Percentiles rank a stretch among this genome's conserved stretches.
phyloP scores from a whole-genome alignment of 2,797 vertebrate species.

The Parotocinclus haroldoi region DNA sequence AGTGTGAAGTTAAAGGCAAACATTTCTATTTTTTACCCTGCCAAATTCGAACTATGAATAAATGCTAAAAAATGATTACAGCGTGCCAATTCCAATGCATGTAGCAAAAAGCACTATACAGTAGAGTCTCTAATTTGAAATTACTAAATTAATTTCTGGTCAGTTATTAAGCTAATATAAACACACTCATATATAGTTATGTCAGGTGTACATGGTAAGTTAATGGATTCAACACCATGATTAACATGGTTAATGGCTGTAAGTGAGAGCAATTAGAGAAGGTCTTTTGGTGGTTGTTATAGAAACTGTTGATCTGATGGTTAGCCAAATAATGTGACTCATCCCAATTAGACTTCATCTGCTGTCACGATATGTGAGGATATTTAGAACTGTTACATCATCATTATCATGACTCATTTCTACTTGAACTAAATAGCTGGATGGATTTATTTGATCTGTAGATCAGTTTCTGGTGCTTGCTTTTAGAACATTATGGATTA shows the following conservation, averaged over 20 bases:
- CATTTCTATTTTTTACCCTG: too few species aligned
- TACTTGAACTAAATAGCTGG: slow-evolving; percentile 1
- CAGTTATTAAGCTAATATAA: neutral
- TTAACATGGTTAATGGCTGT: slow-evolving; percentile 15
- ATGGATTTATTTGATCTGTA: too few species aligned
- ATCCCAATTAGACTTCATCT: slow-evolving; percentile 63
- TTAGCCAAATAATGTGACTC: slow-evolving; percentile 67
- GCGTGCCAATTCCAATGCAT: neutral
- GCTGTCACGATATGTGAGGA: slow-evolving; percentile 64
- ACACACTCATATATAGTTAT: neutral
- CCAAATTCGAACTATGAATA: too few species aligned
- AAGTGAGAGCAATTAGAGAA: slow-evolving; percentile 15
- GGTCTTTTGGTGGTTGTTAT: slow-evolving; percentile 41
- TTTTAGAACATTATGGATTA: too few species aligned
- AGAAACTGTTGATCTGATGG: slow-evolving; percentile 53
- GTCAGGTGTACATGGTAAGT: neutral
- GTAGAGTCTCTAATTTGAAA: too few species aligned
- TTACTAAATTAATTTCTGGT: too few species aligned
- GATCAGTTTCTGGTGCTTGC: too few species aligned
- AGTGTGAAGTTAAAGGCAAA: too few species aligned
- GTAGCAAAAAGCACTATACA: neutral
- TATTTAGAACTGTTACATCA: slow-evolving; percentile 53
- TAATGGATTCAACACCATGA: slow-evolving; percentile 7
- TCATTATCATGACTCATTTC: slow-evolving; percentile 39
- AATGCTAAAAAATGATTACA: too few species aligned